Evolutionary conservation across 2,888 invertebrate species (phyloP).

Genomic region (Lasioglossum zephyrum): DNA sequence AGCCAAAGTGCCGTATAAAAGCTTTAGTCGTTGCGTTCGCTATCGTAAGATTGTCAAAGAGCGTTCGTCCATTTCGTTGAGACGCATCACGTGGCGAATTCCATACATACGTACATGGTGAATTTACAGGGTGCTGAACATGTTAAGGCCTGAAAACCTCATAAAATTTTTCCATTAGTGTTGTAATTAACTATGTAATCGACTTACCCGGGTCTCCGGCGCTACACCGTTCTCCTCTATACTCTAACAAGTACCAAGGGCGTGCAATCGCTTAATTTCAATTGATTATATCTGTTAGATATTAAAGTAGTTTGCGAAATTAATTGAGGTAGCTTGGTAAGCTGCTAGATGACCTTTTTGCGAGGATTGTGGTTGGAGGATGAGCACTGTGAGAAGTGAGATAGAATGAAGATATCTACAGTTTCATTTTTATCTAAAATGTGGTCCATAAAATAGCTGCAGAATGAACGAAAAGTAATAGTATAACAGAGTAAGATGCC

Average conservation of each 20-base stretch:
- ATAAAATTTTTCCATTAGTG: slow-evolving; percentile 37
- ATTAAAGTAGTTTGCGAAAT: neutral
- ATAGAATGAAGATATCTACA: neutral
- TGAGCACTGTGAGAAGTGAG: neutral
- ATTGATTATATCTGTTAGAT: neutral
- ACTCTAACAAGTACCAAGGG: slow-evolving; percentile 16
- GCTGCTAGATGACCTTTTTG: no score
- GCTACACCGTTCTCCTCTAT: slow-evolving; percentile 50
- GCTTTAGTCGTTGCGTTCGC: slow-evolving; percentile 16
- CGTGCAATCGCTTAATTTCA: neutral
- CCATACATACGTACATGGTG: neutral
- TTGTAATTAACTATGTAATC: slow-evolving; percentile 31
- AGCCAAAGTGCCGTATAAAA: neutral
- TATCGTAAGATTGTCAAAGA: neutral
- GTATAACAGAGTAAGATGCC: neutral
- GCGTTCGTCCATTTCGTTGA: slow-evolving; percentile 19
- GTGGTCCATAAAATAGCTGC: neutral
- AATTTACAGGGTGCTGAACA: slow-evolving; percentile 52
- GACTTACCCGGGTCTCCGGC: slow-evolving; percentile 14
- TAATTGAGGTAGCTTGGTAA: neutral
- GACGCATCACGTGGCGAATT: neutral
- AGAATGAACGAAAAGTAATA: neutral
- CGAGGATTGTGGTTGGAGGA: neutral
- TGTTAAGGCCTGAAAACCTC: slow-evolving; percentile 48
- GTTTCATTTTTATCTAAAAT: neutral